These are phyloP conservation scores for Cyrtodaria siliqua DNA, from an alignment of 2,888 invertebrate genomes.

Conservation along the genomic window DNA sequence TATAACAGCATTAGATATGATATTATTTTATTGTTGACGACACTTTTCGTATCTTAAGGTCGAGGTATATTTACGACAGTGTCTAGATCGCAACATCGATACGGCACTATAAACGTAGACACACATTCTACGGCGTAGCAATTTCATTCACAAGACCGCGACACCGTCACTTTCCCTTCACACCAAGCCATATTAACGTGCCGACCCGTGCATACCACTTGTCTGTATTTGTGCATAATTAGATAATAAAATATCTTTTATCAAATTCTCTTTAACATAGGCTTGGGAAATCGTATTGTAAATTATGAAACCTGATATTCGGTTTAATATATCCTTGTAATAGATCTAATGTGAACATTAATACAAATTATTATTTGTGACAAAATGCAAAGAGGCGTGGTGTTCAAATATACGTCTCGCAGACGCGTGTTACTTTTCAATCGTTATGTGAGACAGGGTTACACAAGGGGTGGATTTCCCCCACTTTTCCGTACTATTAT, in stretches of 20 bases:
- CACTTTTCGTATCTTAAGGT: neutral
- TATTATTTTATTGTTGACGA: too few species aligned
- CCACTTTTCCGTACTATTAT: too few species aligned
- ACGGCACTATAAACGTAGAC: neutral
- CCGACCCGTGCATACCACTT: conserved; percentile 8
- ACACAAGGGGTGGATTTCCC: too few species aligned
- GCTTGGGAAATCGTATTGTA: conserved; percentile 4
- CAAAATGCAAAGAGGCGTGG: too few species aligned
- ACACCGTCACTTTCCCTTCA: neutral
- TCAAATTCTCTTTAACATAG: neutral
- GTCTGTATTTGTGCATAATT: conserved; percentile 21
- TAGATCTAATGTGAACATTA: too few species aligned
- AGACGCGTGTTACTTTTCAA: too few species aligned
- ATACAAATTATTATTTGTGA: too few species aligned
- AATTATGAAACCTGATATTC: conserved; percentile 7
- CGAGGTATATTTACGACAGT: neutral
- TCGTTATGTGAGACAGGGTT: too few species aligned
- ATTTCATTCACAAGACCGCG: conserved; percentile 13
- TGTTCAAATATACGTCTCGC: too few species aligned
- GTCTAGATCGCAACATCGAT: neutral
- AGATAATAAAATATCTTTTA: conserved; percentile 42
- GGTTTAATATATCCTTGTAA: too few species aligned
- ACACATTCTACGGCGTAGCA: neutral
- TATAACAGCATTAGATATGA: too few species aligned
- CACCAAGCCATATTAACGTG: neutral